Base-by-base conservation (phyloP, 2,113 vertebrate genomes). In the Labeo catla region DNA sequence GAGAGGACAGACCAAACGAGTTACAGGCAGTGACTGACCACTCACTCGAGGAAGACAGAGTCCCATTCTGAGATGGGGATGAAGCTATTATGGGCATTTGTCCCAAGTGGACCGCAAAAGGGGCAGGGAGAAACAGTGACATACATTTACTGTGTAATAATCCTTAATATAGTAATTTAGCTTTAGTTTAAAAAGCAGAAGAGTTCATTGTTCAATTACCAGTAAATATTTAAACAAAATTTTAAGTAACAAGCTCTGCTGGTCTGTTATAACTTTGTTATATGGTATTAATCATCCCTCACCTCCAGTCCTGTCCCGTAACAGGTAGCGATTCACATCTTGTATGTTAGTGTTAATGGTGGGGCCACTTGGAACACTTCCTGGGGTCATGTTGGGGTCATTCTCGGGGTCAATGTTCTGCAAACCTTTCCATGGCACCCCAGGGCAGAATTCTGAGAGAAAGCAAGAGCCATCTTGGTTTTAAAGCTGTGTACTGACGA, bases 311-410 rank as follows among this genome's bases (percentile, higher is more conserved):
- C 98, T 96, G 93, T 96, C 95, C 52, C 95, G 91, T 91, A 99
- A 96, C 91, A 99, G 96, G 95, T 99, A 99, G 91, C 98, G 96
- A 92, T 99, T 98, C 88, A 99, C 98, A 83, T 99, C 98, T 79
- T 99, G 98, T 81, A 99, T 99, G 74, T 98, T 99, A 93, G 98
- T 99, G 91, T 99, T 99, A 90, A 99, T 99, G 89, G 97, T 98
- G 2, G 98, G 98, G 86, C 98, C 97, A 0, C 96, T 98, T 49
- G 97, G 97, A 90, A 99, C 98, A 57, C 98, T 99, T 87, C 98
- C 98, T 89, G 98, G 98, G 87, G 98, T 99, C 94, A 98, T 98
- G 86, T 99, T 98, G 0, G 98, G 98, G 93, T 99, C 98, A 84
- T 97, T 98, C 93, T 99, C 98, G 0, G 98, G 98, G 90, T 99